Base-by-base conservation (phyloP, 2,797 vertebrate genomes). In the Mus minutoides region DNA sequence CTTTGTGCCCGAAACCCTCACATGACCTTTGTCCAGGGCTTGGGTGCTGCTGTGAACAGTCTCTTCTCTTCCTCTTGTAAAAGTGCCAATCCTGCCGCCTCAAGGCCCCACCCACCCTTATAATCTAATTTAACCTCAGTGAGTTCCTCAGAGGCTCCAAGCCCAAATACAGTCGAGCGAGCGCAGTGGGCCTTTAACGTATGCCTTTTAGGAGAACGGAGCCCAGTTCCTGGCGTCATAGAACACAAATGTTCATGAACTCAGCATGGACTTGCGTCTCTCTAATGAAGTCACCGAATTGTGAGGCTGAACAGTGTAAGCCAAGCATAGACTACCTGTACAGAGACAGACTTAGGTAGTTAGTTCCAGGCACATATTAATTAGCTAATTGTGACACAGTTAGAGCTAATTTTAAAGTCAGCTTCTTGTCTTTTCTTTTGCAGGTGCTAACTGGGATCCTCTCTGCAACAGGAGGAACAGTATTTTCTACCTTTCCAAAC, bases 381-480 rank as follows among this genome's bases (percentile, higher is more conserved):
- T 80, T 58, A 90, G 40, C 67, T 40, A 58, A 69, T 11, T 56
- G n/a, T 62, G 9, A 40, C 80, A 43, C 64, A 14, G 73, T 17
- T 58, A 52, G 78, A 69, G 60, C 26, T 14, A 0, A 80, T 67
- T 93, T 80, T 69, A 73, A 95, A 60, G 29, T 22, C 79, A 46
- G 83, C 62, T 60, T 71, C 4, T 0, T 4, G 11, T 85, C 89
- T 96, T 76, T 14, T 94, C 31, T 96, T 11, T 88, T 95, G 40
- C 88, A 99, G 99, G 96, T 97, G 92, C 89, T 98, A 11, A 0
- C 37, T 0, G 96, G 96, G 82, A 88, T 10, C 3, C 21, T 0
- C 60, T 92, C 34, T 2, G 0, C 97, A 95, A 64, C 64, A 76
- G 60, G 54, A 94, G 93, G 94, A 62, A 98, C 98, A 98, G 96